Conservation (phyloP, 2,113 vertebrate genomes). For the Leptobrachium leishanense region DNA sequence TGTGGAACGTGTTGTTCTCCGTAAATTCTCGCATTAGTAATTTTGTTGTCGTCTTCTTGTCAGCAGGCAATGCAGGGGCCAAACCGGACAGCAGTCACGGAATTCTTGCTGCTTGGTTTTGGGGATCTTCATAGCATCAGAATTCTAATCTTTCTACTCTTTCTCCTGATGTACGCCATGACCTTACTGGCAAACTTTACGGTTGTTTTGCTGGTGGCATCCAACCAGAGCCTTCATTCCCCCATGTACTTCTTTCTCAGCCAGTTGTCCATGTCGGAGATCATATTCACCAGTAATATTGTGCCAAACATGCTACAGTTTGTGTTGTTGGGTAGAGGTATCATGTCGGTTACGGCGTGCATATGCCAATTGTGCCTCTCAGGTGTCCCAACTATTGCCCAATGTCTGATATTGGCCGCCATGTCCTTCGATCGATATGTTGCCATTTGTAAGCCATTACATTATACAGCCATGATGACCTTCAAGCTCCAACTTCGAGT, state of each 20-base stretch:
- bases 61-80: too few relatives aligned
- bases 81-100: background rate
- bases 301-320: background rate
- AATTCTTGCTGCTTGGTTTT: conserved; percentile 5
- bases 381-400: conserved; percentile 14
- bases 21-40: too few relatives aligned
- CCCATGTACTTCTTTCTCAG: conserved; percentile 19
- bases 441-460: conserved; percentile 53
- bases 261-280: background rate
- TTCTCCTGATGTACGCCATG: background rate
- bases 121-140: background rate
- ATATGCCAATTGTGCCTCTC: background rate
- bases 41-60: too few relatives aligned
- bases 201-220: background rate
- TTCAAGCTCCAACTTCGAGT: background rate
- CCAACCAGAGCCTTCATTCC: background rate
- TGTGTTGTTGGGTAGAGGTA: background rate
- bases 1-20: too few relatives aligned
- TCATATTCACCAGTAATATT: conserved; percentile 18
- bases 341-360: background rate
- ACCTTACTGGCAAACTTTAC: conserved; percentile 2
- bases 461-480: conserved; percentile 15
- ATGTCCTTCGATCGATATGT: conserved; percentile 56
- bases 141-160: conserved; percentile 7
- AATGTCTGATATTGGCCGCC: conserved; percentile 54